Evolutionary conservation across 2,113 vertebrate species (phyloP), one percentile per base, ranked within the genome.

Genomic region (Choloepus hoffmanni): DNA sequence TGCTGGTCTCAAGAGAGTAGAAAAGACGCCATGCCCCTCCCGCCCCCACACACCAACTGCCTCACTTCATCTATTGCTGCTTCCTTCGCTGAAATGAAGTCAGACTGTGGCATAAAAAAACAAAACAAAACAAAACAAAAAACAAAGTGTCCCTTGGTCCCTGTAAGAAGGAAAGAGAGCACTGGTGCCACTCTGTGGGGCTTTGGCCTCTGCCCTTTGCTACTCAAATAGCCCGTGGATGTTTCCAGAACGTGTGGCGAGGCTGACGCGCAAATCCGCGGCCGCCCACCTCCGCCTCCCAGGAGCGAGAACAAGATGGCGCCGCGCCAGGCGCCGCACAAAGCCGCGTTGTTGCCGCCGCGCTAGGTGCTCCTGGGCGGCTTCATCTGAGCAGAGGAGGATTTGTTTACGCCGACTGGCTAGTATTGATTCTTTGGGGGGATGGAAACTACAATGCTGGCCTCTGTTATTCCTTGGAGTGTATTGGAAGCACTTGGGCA

Each of bases 291-390:
- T 0, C 73, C 43, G 43, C 79, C 91, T 86, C 95, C 65, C 4
- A 78, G 94, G 97, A 89, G 81, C 23, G 58, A 76, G 87, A 48
- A 92, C 85, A 50, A 91, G 86, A 65, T 95, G 97, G 97, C 95
- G 0, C 13, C 1, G 0, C 3, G 97, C 97, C 97, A 97, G 70
- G 50, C 79, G 60, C 77, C 68, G 84, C 94, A 98, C 97, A 98
- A 96, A 97, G 97, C 92, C 21, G 94, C 19, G 26, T 97, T 97
- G 97, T 98, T 96, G 81, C 55, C 0, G 4, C 53, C 26, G 74
- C 70, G 92, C 84, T 76, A 62, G 95, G 92, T 96, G 96, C 94
- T 79, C 93, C 96, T 89, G 95, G 85, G 89, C 73, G 97, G 96
- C 96, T 96, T 90, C 79, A 8, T 14, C 0, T 0, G 92, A 84